These are phyloP conservation scores for Anguilla obscura DNA, from an alignment of 2,797 vertebrate species.

Conservation along the genomic window DNA sequence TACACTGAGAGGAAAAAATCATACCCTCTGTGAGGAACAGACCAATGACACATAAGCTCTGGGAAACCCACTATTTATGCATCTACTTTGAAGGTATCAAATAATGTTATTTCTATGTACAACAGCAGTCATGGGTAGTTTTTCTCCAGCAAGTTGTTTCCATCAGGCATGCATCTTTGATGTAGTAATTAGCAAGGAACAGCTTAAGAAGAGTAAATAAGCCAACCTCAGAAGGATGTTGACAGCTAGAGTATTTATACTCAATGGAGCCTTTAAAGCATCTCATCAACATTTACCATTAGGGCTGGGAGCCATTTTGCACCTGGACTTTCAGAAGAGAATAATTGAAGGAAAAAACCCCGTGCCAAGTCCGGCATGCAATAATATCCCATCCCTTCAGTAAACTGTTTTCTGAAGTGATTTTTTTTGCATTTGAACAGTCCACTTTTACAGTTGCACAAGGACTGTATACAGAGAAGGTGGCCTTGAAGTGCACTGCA, in stretches of 20 bases:
- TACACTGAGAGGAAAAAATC: neutral
- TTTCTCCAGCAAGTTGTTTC: constrained; percentile 2
- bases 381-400: constrained; percentile 13
- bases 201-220: constrained; percentile 22
- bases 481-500: constrained; percentile 67
- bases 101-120: neutral
- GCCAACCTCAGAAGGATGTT: constrained; percentile 19
- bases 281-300: constrained; percentile 27
- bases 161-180: constrained; percentile 24
- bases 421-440: neutral
- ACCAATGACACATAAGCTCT: neutral
- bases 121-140: neutral
- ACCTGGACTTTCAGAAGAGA: neutral
- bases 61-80: neutral
- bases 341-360: constrained; percentile 33
- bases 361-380: constrained; percentile 29
- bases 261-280: constrained; percentile 27
- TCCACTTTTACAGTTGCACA: neutral
- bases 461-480: constrained; percentile 45
- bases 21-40: neutral
- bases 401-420: neutral
- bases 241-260: constrained; percentile 29
- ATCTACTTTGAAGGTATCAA: neutral
- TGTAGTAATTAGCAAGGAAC: constrained; percentile 23
- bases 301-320: constrained; percentile 23